Conservation (phyloP, 2,888 invertebrate genomes). For the Nymphalis polychloros region DNA sequence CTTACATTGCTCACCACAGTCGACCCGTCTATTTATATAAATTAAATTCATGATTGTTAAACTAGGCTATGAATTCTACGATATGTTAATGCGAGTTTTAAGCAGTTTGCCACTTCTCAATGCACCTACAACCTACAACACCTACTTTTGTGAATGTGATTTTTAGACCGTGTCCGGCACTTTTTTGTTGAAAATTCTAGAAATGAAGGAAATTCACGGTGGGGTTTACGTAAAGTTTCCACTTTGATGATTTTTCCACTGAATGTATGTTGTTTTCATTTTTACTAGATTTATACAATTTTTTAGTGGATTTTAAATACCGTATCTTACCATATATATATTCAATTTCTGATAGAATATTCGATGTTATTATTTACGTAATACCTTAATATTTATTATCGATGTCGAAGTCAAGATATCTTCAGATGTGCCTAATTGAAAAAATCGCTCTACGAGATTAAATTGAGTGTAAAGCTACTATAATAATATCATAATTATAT, state of each 20-base stretch:
- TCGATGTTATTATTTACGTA: too few species aligned
- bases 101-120: constrained; percentile 1
- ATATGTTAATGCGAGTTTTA: background rate
- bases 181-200: background rate
- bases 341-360: too few species aligned
- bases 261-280: background rate
- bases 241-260: constrained; percentile 1
- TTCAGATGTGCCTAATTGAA: too few species aligned
- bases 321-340: background rate
- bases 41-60: constrained; percentile 1
- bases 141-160: constrained; percentile 7
- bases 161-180: constrained; percentile 5
- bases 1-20: background rate
- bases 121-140: background rate
- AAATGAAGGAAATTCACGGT: constrained; percentile 3
- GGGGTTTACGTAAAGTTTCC: constrained; percentile 2
- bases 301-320: background rate
- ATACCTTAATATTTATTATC: too few species aligned
- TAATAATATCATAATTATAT: too few species aligned
- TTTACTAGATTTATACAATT: background rate
- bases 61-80: background rate
- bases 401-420: too few species aligned
- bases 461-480: too few species aligned
- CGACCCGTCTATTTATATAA: constrained; percentile 3
- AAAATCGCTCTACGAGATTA: too few species aligned